Evolutionary conservation across 2,797 vertebrate species (phyloP), one percentile per base, ranked within the genome.

Genomic region (Lacerta agilis): DNA sequence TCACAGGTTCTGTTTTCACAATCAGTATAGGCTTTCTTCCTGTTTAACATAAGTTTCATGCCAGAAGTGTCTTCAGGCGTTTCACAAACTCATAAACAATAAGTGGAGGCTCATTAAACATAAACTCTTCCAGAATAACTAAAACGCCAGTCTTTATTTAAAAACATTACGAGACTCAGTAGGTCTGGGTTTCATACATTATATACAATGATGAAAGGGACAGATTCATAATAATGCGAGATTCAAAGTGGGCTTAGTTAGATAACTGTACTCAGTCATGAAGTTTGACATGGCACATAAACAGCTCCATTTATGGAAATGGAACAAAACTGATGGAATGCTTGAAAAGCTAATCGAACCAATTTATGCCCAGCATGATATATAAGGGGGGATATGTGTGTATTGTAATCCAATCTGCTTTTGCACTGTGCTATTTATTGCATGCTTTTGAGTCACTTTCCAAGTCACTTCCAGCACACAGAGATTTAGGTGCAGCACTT

Each of bases 231-330:
- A 76, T 29, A 73, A 23, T 67, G 3, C 86, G 72, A 92, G 85
- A 83, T 36, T 64, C 91, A 92, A 94, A 85, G 10, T 73, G 71
- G 29, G 33, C 27, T 45, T 43, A 89, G 49, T 67, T 90, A 91
- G 79, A 72, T 91, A 90, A 85, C 27, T 27, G 82, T 93, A 94
- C 66, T 88, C n/a, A 23, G 23, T 91, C 75, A 80, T 79, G 84
- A 92, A 91, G 45, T 66, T 3, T 91, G 75, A 79, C 64, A 41
- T 15, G 83, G 73, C 79, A 81, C 8, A 89, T 82, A 6, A 87
- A 82, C 8, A 90, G 86, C 79, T 45, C 92, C 89, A 67, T 76
- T 94, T 90, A 66, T 71, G 77, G 85, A 91, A 93, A 95, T 93
- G 93, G 92, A 64, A 83, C 86, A 88, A 90, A 94, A 86, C 45